Percentiles rank a stretch among this genome's conserved stretches.
Conservation (phyloP, 2,888 invertebrate genomes). For the Microctonus hyperodae region DNA sequence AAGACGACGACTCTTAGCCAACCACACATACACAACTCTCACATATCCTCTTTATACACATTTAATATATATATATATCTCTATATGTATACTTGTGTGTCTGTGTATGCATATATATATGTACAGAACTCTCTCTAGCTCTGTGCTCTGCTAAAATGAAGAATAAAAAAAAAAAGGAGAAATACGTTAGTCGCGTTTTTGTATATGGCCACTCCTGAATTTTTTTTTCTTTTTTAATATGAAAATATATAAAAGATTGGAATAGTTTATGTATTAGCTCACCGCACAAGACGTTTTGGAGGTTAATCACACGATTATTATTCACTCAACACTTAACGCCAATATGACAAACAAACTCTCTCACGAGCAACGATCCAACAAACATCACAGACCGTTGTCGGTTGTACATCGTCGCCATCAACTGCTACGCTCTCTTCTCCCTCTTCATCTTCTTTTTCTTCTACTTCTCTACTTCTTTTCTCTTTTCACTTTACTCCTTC, state of each 20-base stretch:
- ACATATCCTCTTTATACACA: background rate
- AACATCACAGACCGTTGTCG: constrained; percentile 31
- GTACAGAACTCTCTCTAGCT: background rate
- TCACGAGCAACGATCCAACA: constrained; percentile 17
- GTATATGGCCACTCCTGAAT: constrained; percentile 6
- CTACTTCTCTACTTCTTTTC: too few species aligned
- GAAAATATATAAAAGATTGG: too few species aligned
- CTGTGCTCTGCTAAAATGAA: background rate
- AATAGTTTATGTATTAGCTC: background rate
- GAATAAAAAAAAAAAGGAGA: background rate
- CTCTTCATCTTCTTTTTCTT: constrained; percentile 19
- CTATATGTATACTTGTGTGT: too few species aligned
- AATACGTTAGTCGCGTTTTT: constrained; percentile 4
- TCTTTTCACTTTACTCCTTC: too few species aligned
- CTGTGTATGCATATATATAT: too few species aligned
- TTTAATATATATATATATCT: too few species aligned
- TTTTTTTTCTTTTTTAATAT: too few species aligned
- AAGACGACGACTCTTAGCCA: constrained; percentile 14
- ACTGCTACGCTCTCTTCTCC: constrained; percentile 29
- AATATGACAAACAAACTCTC: constrained; percentile 20
- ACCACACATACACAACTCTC: background rate
- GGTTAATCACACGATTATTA: background rate
- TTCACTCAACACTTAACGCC: background rate
- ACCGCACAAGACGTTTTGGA: background rate
- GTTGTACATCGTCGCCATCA: constrained; percentile 34